phyloP scores from a whole-genome alignment of 1,140 invertebrate genomes.

The Scylla paramamosain region DNA sequence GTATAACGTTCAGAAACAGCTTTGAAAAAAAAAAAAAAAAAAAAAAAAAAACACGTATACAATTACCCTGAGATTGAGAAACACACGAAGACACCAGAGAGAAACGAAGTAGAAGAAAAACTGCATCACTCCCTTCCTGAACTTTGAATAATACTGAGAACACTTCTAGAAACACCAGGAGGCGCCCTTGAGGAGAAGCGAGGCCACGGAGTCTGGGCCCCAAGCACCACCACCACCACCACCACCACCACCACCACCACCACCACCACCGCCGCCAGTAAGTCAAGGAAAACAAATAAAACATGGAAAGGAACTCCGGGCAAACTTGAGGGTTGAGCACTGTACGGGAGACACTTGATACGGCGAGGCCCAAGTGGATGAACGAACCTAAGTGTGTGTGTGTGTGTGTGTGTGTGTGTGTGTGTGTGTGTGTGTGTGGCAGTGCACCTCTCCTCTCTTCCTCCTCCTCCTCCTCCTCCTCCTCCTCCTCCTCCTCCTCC shows the following conservation, averaged over 20 bases:
- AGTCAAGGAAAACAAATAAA: conserved; percentile 30
- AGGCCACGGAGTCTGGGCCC: background rate
- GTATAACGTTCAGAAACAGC: too few relatives aligned
- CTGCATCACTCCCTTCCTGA: background rate
- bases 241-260: too few relatives aligned
- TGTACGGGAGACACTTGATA: background rate
- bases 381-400: conserved; percentile 7
- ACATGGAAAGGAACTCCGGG: background rate
- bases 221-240: too few relatives aligned
- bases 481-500: background rate
- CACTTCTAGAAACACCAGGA: too few relatives aligned
- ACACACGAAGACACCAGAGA: background rate
- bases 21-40: too few relatives aligned
- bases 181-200: too few relatives aligned
- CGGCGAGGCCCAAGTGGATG: background rate
- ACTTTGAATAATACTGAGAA: too few relatives aligned
- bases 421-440: conserved; percentile 41
- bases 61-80: too few relatives aligned
- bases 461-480: background rate
- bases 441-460: background rate
- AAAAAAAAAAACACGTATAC: too few relatives aligned
- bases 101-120: background rate
- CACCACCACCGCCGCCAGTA: too few relatives aligned
- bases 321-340: background rate
- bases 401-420: conserved; percentile 38